Percentiles rank a stretch among this genome's conserved stretches.
These are phyloP conservation scores for Parazoanthus swiftii DNA, from an alignment of 92 coral and sea anemone species.

Conservation along the genomic window DNA sequence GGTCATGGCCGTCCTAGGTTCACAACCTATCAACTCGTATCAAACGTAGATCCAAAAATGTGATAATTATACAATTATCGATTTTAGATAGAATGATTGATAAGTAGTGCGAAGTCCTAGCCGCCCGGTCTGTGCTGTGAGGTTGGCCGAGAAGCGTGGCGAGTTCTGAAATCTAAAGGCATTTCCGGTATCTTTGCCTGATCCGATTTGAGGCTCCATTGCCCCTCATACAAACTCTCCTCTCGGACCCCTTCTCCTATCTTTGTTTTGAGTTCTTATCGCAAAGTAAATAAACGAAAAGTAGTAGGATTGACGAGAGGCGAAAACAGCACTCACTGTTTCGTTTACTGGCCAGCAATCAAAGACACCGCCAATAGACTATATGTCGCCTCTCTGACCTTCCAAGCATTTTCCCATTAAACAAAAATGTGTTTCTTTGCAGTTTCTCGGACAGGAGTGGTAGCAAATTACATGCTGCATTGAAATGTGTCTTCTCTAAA, in stretches of 20 bases:
- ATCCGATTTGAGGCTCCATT: constrained; percentile 52
- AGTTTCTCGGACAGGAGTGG: constrained; percentile 57
- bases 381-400: constrained; percentile 98
- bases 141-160: constrained; percentile 61
- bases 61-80: constrained; percentile 99
- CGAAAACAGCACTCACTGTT: constrained; percentile 42
- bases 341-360: constrained; percentile 65
- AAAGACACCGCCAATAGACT: constrained; percentile 99
- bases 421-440: constrained; percentile 70
- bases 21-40: constrained; percentile 79
- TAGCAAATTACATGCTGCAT: constrained; percentile 40
- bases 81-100: constrained; percentile 93
- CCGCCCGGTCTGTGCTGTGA: constrained; percentile 62
- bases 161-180: constrained; percentile 67
- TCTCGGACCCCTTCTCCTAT: constrained; percentile 39
- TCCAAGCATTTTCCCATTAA: constrained; percentile 92
- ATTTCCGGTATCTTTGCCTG: constrained; percentile 81
- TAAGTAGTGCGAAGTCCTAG: constrained; percentile 66
- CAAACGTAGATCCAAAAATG: constrained; percentile 91
- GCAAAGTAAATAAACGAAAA: constrained; percentile 69
- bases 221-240: constrained; percentile 33
- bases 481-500: constrained; percentile 39
- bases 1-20: constrained; percentile 77
- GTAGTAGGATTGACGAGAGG: constrained; percentile 42
- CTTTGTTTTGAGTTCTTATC: constrained; percentile 68